Conservation (phyloP, 1,140 invertebrate species). For the Drosophila navojoa region DNA sequence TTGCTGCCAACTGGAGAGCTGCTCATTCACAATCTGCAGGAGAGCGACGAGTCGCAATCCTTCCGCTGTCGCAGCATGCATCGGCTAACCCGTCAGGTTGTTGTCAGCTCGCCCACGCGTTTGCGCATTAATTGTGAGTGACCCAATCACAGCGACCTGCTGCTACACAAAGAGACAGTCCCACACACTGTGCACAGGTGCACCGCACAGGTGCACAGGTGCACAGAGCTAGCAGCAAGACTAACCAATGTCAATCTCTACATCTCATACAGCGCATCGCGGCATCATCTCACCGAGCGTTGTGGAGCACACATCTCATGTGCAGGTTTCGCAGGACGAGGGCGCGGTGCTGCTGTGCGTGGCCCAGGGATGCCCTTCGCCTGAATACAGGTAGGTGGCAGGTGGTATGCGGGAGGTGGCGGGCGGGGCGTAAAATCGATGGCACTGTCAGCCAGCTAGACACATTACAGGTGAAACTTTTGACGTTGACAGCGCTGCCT, state of each 20-base stretch:
- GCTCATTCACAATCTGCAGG: conserved; percentile 90
- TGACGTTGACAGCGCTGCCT: conserved; percentile 60
- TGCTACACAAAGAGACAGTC: conserved; percentile 24
- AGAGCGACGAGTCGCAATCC: conserved; percentile 89
- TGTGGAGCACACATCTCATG: conserved; percentile 88
- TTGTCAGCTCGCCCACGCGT: conserved; percentile 89
- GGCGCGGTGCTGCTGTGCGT: conserved; percentile 90
- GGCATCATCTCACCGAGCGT: conserved; percentile 88
- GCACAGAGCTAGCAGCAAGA: conserved; percentile 10
- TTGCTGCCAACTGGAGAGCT: conserved; percentile 91
- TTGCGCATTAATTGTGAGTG: conserved; percentile 89
- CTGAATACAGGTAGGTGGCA: conserved; percentile 88
- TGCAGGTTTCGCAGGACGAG: conserved; percentile 89
- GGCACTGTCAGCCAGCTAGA: conserved; percentile 37
- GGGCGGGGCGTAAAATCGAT: conserved; percentile 56
- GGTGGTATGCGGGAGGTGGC: neutral
- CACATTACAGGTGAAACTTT: conserved; percentile 64
- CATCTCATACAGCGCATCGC: conserved; percentile 86
- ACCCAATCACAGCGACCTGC: conserved; percentile 27
- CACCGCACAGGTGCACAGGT: conserved; percentile 18
- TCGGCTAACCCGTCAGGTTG: conserved; percentile 89
- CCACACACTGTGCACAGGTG: conserved; percentile 12
- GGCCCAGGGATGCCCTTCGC: conserved; percentile 89
- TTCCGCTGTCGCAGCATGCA: conserved; percentile 92
- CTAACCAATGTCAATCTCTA: conserved; percentile 66